Evolutionary conservation across 92 coral and sea anemone genomes (phyloP), one percentile per base, ranked within the genome.

Genomic region (Meandrina meandrites): DNA sequence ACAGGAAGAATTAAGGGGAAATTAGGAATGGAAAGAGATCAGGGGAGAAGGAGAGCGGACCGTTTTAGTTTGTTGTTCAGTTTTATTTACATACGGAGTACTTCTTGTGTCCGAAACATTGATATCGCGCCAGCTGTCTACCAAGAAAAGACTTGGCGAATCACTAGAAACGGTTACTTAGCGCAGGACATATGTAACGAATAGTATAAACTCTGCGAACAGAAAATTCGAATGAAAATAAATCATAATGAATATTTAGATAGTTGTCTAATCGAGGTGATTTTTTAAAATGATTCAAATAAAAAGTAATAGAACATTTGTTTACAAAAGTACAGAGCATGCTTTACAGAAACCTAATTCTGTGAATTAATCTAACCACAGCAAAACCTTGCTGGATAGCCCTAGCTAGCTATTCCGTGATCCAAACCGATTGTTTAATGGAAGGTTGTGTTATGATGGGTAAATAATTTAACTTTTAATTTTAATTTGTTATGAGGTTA

Each of bases 1-100:
- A 47, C 87, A 81, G 84, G 73, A 80, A 87, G 47, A 48, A 48
- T 37, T 85, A 27, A 17, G 24, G 53, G 42, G 47, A 24, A 11
- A 30, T 14, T 14, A 8, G 75, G 35, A 62, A 62, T 10, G 32
- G 64, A 22, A 47, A 30, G 15, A 12, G 28, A 75, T 30, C 10
- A 31, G 75, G 54, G 54, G 35, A 75, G 50, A 64, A 8, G 54
- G 45, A 64, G 76, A 40, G 42, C 28, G 21, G 76, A 60, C 42
- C 76, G 51, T 85, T 77, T 58, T 32, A 37, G 62, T 31, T 47
- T 76, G 45, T 76, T 85, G 47, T 34, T 45, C 34, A 40, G 58
- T 62, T 84, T 74, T 75, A 40, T 56, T 24, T 83, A 19, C 80
- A 50, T 31, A 82, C 28, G 86, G 48, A 51, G 21, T 31, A 60